These are phyloP conservation scores for Hypsibius dujardini DNA, from an alignment of 1,140 invertebrate species.

Conservation along the genomic window DNA sequence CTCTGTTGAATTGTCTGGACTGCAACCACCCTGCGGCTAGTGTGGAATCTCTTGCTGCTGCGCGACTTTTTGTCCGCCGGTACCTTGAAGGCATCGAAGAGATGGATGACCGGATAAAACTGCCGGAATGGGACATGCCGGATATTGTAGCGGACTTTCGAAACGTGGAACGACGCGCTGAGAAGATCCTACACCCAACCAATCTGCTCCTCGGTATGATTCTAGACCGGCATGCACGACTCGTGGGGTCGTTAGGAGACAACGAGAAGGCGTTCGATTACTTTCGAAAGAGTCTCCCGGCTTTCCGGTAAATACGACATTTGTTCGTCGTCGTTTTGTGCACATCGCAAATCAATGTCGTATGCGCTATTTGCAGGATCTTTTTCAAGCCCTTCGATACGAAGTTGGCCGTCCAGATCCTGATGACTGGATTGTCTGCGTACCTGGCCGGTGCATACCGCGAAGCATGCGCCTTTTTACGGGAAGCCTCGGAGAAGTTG, in stretches of 20 bases:
- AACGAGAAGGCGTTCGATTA: neutral
- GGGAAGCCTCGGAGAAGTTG: neutral
- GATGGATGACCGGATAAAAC: neutral
- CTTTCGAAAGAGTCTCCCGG: neutral
- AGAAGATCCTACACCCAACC: neutral
- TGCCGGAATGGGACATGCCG: neutral
- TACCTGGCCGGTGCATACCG: neutral
- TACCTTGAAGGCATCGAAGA: constrained; percentile 4
- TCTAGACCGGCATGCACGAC: neutral
- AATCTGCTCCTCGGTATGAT: neutral
- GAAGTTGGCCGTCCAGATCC: neutral
- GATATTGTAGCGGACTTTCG: neutral
- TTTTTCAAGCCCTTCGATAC: neutral
- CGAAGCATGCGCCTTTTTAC: neutral
- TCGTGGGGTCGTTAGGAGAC: neutral
- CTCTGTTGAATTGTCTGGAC: neutral
- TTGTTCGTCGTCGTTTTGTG: neutral
- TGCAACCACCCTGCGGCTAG: neutral
- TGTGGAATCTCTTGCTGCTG: neutral
- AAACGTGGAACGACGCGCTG: neutral
- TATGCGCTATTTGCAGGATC: neutral
- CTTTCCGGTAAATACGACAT: neutral
- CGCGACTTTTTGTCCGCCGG: neutral
- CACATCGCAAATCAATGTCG: neutral
- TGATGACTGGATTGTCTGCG: neutral